Percentiles rank a stretch among this genome's conserved stretches.
These are phyloP conservation scores for Tetrao urogallus DNA, from an alignment of 2,113 vertebrate genomes.

Conservation along the genomic window DNA sequence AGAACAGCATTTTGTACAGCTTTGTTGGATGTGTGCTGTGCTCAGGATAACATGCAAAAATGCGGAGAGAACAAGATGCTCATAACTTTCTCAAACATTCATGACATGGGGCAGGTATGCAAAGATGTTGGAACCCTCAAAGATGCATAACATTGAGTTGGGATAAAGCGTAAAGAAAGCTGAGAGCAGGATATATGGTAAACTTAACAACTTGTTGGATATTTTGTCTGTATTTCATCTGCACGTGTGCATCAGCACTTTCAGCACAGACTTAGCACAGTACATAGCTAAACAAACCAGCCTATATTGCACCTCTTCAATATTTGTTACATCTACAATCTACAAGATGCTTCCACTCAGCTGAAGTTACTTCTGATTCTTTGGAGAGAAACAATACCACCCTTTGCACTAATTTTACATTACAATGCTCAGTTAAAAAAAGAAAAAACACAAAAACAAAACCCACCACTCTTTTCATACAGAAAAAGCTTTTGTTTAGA, in stretches of 20 bases:
- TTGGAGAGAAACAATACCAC: not conserved
- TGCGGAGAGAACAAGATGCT: not conserved
- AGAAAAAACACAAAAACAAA: rapidly evolving
- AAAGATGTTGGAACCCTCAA: not conserved
- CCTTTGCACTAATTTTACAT: not conserved
- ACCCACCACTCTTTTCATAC: not conserved
- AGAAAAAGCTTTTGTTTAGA: no score
- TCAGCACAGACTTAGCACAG: not conserved
- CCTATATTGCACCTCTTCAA: rapidly evolving
- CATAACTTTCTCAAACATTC: not conserved
- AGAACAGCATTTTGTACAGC: not conserved
- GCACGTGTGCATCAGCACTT: not conserved
- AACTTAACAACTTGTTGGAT: rapidly evolving
- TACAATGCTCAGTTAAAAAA: not conserved
- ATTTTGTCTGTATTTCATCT: not conserved
- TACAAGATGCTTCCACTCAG: not conserved
- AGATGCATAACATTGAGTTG: rapidly evolving
- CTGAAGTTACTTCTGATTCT: not conserved
- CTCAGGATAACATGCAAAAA: not conserved
- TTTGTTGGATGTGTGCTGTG: not conserved
- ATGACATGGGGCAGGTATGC: not conserved
- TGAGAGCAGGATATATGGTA: not conserved
- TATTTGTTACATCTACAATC: rapidly evolving
- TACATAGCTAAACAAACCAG: no score
- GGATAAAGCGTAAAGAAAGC: not conserved